Base-by-base conservation (phyloP, 2,888 invertebrate genomes). In the Agrenia bidenticulata region DNA sequence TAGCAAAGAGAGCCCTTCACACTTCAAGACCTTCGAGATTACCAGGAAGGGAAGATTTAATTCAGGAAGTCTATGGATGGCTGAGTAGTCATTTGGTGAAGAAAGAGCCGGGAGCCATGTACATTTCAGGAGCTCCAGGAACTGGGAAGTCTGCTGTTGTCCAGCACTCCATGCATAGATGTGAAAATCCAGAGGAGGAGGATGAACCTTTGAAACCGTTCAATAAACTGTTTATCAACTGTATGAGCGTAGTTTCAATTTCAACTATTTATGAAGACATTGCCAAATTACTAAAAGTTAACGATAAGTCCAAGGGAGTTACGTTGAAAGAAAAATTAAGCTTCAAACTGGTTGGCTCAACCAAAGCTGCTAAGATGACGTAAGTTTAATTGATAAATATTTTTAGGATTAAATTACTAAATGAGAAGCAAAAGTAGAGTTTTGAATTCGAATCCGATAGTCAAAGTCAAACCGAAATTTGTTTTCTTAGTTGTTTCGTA, bases 71-170 rank as follows among this genome's bases (percentile, higher is more conserved):
- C 19, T 82, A 85, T 24, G 80, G 81, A 2, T 93, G 92, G 80
- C 82, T 97, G 57, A 79, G 80, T 15, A 81, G 83, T 11, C 88
- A 90, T 79, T 79, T 94, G 62, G 79, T 85, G 2, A 82, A 83
- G 1, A 82, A 85, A 73, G 83, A 83, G 37, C 89, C 94, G 0
- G 90, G 89, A 1, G 92, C 94, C 19, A 78, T 98, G 61, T 99
- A 98, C 79, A 87, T 99, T 49, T 96, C 95, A 42, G 98, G 98
- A 1, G 93, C 94, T 24, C 98, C 98, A 0, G 99, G 98, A 4
- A 98, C 98, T 0, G 98, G 95, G 1, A 97, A 97, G 82, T 96
- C 96, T 0, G 95, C 94, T 0, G 89, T 90, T 67, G 82, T 97
- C 19, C 87, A 87, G 0, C 85, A 89, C 71, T 85, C 93, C 63